Evolutionary conservation across 2,888 invertebrate genomes (phyloP).

Genomic region (Phengaris alcon): DNA sequence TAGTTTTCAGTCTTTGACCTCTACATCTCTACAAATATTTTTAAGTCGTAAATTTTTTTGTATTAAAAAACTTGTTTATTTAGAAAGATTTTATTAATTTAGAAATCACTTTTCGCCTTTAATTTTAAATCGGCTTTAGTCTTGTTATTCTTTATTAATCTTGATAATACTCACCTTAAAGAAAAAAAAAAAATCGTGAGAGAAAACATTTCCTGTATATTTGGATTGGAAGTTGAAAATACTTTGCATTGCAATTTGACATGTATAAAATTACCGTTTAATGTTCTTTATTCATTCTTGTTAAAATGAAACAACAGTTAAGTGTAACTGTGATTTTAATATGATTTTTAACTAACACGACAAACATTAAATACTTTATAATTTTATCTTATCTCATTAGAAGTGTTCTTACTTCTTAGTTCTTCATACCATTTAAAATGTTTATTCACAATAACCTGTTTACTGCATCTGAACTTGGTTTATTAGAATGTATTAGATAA

Average conservation of each 20-base stretch:
- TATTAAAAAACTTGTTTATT: too few species aligned
- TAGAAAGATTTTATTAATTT: not conserved
- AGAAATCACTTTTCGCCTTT: not conserved
- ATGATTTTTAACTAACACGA: too few species aligned
- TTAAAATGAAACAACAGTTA: too few species aligned
- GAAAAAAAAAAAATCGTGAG: not conserved
- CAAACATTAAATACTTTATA: too few species aligned
- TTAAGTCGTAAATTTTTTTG: too few species aligned
- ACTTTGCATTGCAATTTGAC: not conserved
- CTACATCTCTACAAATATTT: too few species aligned
- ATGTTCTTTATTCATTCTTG: too few species aligned
- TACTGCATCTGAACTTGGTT: not conserved
- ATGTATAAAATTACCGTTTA: not conserved
- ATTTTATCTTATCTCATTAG: too few species aligned
- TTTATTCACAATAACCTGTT: not conserved
- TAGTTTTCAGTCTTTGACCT: not conserved
- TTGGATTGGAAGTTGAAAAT: not conserved
- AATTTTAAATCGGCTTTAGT: not conserved
- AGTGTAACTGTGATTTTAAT: too few species aligned
- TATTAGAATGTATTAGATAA: slow-evolving; percentile 15
- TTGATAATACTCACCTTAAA: not conserved
- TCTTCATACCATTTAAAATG: not conserved
- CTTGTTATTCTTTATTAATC: not conserved
- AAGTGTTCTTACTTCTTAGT: too few species aligned
- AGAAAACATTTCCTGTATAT: not conserved